Base-by-base conservation (phyloP, 1,140 invertebrate species). In the Belonocnema kinseyi region DNA sequence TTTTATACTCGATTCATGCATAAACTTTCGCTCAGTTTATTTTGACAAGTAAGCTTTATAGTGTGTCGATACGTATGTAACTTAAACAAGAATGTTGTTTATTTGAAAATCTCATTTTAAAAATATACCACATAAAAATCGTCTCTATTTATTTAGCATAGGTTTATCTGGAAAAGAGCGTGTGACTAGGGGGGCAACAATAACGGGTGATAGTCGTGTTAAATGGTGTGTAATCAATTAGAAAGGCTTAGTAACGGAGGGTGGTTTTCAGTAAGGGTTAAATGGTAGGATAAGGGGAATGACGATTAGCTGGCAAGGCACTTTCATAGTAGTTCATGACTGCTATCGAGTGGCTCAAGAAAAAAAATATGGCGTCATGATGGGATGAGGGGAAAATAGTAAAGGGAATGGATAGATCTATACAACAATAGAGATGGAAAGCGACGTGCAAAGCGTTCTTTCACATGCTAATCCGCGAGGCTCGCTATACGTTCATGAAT, bases 391-490 rank as follows among this genome's bases (percentile, higher is more conserved):
- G 51, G 61, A 58, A 81, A 78, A 72, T 40, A 40, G 52, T 52
- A 13, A 33, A 61, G 73, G 46, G 26, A 52, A n/a, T 58, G 61
- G 75, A 74, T 19, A 46, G 71, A 40, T 75, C 21, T 26, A 76
- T 81, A 73, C 54, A 72, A 75, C 72, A 40, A 16, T 78, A 58
- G 73, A 81, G 72, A 76, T 78, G 76, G 77, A 80, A 77, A 80
- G 71, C 74, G 56, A 79, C 74, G 77, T 56, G 75, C 75, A 40
- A 81, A 81, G 75, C 75, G 88, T 88, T 90, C 89, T 90, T 90
- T 90, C 88, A 89, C 87, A 90, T 90, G 89, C 87, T 90, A 90
- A 90, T 90, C 85, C 85, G 80, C 74, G 79, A 83, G 83, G 82
- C 84, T 82, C 84, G 80, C 86, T 88, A 84, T 83, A 33, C 4